Evolutionary conservation across 2,888 invertebrate species (phyloP).

Genomic region (Cordilura impudica): DNA sequence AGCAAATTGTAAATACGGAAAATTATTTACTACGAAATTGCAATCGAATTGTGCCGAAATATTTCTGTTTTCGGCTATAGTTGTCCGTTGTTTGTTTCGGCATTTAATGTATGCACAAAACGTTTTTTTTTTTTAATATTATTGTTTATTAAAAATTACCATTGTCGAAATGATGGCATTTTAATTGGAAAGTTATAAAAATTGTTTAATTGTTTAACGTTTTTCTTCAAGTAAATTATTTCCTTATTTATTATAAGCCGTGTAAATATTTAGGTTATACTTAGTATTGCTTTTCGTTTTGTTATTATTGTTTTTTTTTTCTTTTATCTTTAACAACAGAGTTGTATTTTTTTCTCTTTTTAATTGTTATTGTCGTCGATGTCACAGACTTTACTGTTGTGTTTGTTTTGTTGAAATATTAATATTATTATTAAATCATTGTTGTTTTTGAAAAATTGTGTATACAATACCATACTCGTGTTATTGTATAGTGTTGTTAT

Average conservation of each 20-base stretch:
- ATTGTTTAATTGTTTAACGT: conserved; percentile 4
- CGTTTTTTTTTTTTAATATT: not conserved
- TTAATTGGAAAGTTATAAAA: not conserved
- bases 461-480: not conserved
- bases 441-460: conserved; percentile 14
- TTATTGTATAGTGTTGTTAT: conserved; percentile 8
- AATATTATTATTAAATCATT: conserved; percentile 37
- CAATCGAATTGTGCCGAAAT: not conserved
- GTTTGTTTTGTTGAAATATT: not conserved
- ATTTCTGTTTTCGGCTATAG: not conserved
- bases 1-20: no score
- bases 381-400: not conserved
- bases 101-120: not conserved
- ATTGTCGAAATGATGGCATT: no score
- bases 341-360: not conserved
- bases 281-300: not conserved
- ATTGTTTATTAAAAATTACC: not conserved
- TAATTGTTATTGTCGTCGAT: conserved; percentile 23
- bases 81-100: no score
- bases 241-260: conserved; percentile 47
- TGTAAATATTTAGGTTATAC: conserved; percentile 33
- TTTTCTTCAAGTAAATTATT: conserved; percentile 21
- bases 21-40: no score
- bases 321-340: not conserved
- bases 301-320: not conserved